Base-by-base conservation (phyloP, 2,888 invertebrate genomes). In the Taphrorychus bicolor region DNA sequence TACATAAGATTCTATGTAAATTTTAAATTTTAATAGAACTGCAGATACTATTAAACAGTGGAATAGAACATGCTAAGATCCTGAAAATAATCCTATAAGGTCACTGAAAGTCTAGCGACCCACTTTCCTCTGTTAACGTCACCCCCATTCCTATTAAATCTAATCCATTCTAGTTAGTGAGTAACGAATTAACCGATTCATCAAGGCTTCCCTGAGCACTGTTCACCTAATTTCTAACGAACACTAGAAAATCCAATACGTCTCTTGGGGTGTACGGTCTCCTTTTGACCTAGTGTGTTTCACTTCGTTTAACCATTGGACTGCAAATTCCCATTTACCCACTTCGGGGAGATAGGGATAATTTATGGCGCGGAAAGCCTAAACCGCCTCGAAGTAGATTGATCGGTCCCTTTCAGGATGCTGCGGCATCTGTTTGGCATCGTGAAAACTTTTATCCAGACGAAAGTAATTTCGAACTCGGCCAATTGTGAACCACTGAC, bases 311-410 rank as follows among this genome's bases (percentile, higher is more conserved):
- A 59, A 65, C 65, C 65, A 53, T 41, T 48, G 65, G 59, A 65
- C 45, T 65, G 65, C 65, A 59, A 65, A 65, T 59, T 65, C 53
- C 59, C 65, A 53, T 65, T 59, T 65, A 65, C 59, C 65, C 48
- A 64, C 58, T 51, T 51, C 51, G 42, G 49, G 41, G 65, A 59
- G 59, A 59, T 40, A 41, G 49, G 41, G 65, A 59, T 65, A 65
- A 65, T 65, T 65, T 65, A 65, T 65, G 59, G 59, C 45, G 58
- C 40, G 63, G 63, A 63, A 63, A 63, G 63, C 63, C 63, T 63
- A 63, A 63, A 58, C 63, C 63, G 63, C 57, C 63, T 21, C 57
- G 41, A 58, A 62, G 56, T 63, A 63, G 58, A 63, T 63, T 63
- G 63, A 63, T 63, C 63, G 57, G 58, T 21, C 57, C 51, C 48